phyloP scores from a whole-genome alignment of 2,797 vertebrate species.

The Chloroceryle amazona region DNA sequence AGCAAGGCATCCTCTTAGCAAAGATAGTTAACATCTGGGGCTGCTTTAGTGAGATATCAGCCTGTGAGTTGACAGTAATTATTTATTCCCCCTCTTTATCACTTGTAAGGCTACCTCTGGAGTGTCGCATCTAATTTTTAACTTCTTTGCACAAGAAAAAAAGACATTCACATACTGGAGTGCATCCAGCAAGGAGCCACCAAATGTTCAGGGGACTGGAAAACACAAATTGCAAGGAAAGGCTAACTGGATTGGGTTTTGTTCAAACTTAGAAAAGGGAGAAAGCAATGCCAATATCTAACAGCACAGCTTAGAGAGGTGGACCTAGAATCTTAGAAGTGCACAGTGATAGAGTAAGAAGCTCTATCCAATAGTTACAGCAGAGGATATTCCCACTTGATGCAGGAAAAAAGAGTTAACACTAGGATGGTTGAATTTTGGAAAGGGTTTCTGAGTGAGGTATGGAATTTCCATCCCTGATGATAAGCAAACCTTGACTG shows the following conservation, averaged over 20 bases:
- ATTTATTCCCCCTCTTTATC: not conserved
- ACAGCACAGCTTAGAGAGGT: not conserved
- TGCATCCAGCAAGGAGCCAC: not conserved
- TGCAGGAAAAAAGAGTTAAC: not conserved
- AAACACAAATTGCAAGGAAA: not conserved
- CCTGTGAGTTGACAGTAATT: not conserved
- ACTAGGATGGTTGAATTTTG: rapidly evolving
- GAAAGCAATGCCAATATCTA: not conserved
- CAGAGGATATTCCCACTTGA: not conserved
- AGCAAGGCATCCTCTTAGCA: not conserved
- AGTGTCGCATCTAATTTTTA: not conserved
- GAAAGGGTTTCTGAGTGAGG: not conserved
- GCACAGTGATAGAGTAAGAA: not conserved
- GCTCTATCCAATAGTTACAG: not conserved
- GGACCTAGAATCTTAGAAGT: not conserved
- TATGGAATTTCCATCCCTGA: not conserved
- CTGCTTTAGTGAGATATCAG: not conserved
- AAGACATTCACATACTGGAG: rapidly evolving
- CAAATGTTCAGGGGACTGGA: not conserved
- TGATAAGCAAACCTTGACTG: not conserved
- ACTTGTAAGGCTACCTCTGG: not conserved
- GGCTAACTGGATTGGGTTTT: rapidly evolving
- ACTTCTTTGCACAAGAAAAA: not conserved
- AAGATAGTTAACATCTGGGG: not conserved
- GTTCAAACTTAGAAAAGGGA: not conserved